Base-by-base conservation (phyloP, 2,113 vertebrate species). In the Regulus satrapa region DNA sequence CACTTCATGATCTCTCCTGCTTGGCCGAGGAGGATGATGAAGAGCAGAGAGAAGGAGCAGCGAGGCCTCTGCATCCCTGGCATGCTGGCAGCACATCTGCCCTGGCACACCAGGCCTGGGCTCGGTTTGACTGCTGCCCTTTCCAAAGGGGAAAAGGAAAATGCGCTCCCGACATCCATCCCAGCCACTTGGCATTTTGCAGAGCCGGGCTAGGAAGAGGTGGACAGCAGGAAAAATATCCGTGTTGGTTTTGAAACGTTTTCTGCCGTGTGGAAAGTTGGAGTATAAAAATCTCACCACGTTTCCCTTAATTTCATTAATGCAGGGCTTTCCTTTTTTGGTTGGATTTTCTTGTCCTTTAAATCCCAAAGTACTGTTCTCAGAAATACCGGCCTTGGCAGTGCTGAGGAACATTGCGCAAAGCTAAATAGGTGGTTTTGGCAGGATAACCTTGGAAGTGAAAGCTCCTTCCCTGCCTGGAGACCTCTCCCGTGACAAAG, bases 141-240 rank as follows among this genome's bases (percentile, higher is more conserved):
- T 86, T 74, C 19, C 1, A 7, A n/a, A 82, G 74, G 59, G 29
- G 43, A 75, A 41, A 23, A 40, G 66, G 36, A 54, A 34, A 69
- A 51, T 28, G 7, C 0, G 0, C 8, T 74, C 19, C 48, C 38
- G 14, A 17, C 26, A 19, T 4, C 28, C 0, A 1, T 68, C 20
- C 49, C 69, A 46, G 26, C 36, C 1, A 0, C 45, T 51, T 9
- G 16, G 32, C 4, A 1, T 88, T 46, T 73, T 29, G 26, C 32
- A 59, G 36, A 72, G 28, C 68, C 2, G 0, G 19, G 8, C 20
- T 75, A 61, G 52, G 45, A 80, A 62, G 36, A 79, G 9, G 29
- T 21, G 25, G 26, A 46, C 6, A 23, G 59, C 28, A 54, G 21
- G 21, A n/a, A 81, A 80, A 81, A 68, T 41, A 46, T 12, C 31